These are phyloP conservation scores for Myotis lucifugus DNA, from an alignment of 2,113 vertebrate species.

Conservation along the genomic window DNA sequence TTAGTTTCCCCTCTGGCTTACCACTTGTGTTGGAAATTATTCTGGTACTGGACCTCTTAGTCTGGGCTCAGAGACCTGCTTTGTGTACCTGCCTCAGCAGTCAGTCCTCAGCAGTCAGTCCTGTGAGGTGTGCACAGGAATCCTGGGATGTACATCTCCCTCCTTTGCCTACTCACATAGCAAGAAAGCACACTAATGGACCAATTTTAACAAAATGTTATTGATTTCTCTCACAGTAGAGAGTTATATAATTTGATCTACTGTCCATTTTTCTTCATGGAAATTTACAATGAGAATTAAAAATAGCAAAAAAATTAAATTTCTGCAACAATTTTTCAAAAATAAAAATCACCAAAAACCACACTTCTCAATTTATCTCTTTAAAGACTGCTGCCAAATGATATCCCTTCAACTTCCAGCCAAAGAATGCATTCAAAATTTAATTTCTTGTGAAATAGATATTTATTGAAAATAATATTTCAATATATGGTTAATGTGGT, in stretches of 20 bases:
- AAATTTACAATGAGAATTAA: conserved; percentile 42
- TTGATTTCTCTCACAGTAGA: conserved; percentile 40
- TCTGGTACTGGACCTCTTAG: neutral
- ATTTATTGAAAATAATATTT: neutral
- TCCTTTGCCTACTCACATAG: neutral
- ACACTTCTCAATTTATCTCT: neutral
- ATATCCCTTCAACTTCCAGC: neutral
- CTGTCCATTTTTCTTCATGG: conserved; percentile 8
- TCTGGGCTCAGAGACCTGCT: neutral
- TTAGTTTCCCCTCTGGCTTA: conserved; percentile 44
- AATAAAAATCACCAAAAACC: neutral
- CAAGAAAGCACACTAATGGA: neutral
- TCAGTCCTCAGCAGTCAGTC: neutral
- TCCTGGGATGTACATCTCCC: neutral
- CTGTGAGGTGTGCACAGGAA: neutral
- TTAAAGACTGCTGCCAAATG: neutral
- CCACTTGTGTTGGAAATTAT: neutral
- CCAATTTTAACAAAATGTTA: conserved; percentile 32
- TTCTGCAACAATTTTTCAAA: conserved; percentile 14
- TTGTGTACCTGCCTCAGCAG: neutral
- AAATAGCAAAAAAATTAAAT: conserved; percentile 10
- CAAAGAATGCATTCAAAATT: conserved; percentile 24
- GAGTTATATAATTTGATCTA: conserved; percentile 16
- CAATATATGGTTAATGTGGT: neutral
- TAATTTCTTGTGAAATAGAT: neutral